Conservation (phyloP, 2,888 invertebrate species). For the Metalampra italica region DNA sequence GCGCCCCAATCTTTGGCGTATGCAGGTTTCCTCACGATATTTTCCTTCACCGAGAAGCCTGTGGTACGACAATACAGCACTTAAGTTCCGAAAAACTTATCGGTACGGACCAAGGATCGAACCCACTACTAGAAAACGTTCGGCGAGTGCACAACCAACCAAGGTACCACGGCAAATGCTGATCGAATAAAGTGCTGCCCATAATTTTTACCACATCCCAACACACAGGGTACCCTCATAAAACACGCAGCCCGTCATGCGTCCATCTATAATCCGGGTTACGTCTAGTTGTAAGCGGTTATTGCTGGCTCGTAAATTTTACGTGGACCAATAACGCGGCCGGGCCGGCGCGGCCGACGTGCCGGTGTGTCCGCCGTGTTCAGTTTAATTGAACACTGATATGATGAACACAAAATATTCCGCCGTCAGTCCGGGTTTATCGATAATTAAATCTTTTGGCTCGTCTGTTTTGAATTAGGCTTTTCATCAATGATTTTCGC, state of each 20-base stretch:
- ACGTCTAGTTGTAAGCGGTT: conserved; percentile 50
- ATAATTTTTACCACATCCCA: neutral
- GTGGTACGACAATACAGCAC: no score
- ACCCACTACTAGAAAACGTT: no score
- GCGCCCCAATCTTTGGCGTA: no score
- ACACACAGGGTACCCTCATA: conserved; percentile 7
- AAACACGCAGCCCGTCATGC: conserved; percentile 19
- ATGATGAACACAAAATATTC: conserved; percentile 11
- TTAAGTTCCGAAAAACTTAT: no score
- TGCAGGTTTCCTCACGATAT: no score
- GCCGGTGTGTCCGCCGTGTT: conserved; percentile 39
- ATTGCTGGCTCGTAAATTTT: conserved; percentile 56
- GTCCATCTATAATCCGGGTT: conserved; percentile 43
- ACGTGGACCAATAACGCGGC: conserved; percentile 55
- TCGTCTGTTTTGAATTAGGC: neutral
- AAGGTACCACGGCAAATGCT: no score
- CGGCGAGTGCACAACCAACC: no score
- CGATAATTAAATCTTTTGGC: neutral
- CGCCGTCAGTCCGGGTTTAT: neutral
- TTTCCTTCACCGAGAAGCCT: no score
- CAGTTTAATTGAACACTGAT: conserved; percentile 44
- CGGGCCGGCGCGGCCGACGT: conserved; percentile 30
- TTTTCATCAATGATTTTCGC: neutral
- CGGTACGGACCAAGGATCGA: no score
- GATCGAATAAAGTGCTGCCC: neutral